Evolutionary conservation across 2,113 vertebrate species (phyloP), one percentile per base, ranked within the genome.

Genomic region (Oenanthe oenanthe): DNA sequence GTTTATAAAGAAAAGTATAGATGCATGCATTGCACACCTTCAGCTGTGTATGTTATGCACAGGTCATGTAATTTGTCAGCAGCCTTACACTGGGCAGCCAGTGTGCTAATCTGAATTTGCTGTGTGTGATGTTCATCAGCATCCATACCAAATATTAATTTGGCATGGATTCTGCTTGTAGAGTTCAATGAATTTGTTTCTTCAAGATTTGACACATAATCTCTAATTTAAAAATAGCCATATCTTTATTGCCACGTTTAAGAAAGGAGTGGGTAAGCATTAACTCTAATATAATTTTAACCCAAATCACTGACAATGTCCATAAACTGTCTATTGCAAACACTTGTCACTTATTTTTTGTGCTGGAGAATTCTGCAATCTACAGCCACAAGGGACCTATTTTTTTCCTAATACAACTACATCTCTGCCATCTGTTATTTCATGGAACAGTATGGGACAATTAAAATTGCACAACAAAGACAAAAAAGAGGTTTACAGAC

Each of bases 141-240:
- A 86, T 19, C 29, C 34, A 47, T 31, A 21, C 10, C 17, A 85
- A 65, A 53, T 83, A 70, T 76, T 29, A 43, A 48, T 76, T 32
- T 70, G 92, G 16, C n/a, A 18, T 48, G 54, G 71, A 40, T 47
- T 85, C 67, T 88, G 4, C 60, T 76, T 57, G 42, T 50, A n/a
- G 29, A 88, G 40, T 82, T 92, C 54, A 61, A 48, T 22, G 34
- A 17, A 51, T 88, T 86, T 88, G 14, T 77, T 88, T 83, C 42
- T n/a, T 51, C 17, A 50, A 62, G 56, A 77, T 71, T 81, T 2
- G 26, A 74, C 43, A 62, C 8, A 34, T 32, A 83, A 42, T 10
- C 13, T 13, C 32, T 38, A 54, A 45, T 88, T 13, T 38, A 81
- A 86, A 75, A 76, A 25, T 12, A 54, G 17, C n/a, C 26, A 1